Evolutionary conservation across 2,113 vertebrate species (phyloP).

Genomic region (Pionites leucogaster): DNA sequence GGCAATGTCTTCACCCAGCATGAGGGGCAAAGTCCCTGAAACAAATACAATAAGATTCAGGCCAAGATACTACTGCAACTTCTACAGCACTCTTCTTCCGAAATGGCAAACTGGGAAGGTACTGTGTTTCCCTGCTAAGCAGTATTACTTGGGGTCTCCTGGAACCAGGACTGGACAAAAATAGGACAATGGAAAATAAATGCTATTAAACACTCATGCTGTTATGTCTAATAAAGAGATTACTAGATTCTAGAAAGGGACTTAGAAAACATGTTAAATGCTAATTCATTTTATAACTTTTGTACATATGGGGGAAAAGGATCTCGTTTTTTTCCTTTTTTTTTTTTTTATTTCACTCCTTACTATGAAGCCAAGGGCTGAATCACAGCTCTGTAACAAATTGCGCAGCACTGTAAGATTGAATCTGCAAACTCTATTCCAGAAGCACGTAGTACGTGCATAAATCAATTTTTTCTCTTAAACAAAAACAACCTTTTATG

Average conservation of each 20-base stretch:
- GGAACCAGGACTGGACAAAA: background rate
- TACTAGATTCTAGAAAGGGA: background rate
- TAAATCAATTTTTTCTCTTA: constrained; percentile 11
- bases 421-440: constrained; percentile 8
- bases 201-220: background rate
- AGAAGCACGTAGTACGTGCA: background rate
- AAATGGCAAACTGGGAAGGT: background rate
- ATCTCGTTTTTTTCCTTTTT: background rate
- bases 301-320: background rate
- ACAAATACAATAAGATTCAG: background rate
- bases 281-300: background rate
- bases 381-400: constrained; percentile 21
- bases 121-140: background rate
- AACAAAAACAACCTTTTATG: background rate
- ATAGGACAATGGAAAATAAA: background rate
- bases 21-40: background rate
- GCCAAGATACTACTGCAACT: background rate
- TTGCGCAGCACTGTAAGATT: background rate
- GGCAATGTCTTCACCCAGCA: background rate
- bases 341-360: background rate
- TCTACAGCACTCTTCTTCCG: background rate
- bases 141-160: background rate
- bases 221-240: background rate
- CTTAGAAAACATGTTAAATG: background rate
- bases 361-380: background rate